Conservation (phyloP, 1,140 invertebrate species). For the Kradibia gibbosae region DNA sequence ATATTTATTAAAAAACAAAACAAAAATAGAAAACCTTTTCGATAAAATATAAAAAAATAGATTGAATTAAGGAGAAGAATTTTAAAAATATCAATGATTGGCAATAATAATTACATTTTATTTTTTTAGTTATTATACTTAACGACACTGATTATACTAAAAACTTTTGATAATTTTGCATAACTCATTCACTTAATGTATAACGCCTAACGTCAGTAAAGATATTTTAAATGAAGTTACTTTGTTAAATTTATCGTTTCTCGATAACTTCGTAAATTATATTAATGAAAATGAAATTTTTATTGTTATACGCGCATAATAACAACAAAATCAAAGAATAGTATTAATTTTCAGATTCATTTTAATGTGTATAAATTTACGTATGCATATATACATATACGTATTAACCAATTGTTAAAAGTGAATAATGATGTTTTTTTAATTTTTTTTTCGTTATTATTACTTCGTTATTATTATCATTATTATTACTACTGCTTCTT, state of each 20-base stretch:
- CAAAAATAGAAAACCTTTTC: slow-evolving; percentile 33
- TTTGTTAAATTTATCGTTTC: slow-evolving; percentile 24
- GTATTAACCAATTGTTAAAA: slow-evolving; percentile 46
- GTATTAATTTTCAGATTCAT: slow-evolving; percentile 47
- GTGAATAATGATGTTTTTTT: slow-evolving; percentile 47
- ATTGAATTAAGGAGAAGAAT: not conserved
- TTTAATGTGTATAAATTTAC: slow-evolving; percentile 31
- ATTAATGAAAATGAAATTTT: not conserved
- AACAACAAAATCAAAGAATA: slow-evolving; percentile 31
- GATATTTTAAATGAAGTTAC: slow-evolving; percentile 35
- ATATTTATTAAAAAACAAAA: slow-evolving; percentile 28
- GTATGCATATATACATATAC: no score
- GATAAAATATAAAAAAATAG: slow-evolving; percentile 4
- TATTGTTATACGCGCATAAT: not conserved
- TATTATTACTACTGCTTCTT: slow-evolving; percentile 8
- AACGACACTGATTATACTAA: slow-evolving; percentile 32
- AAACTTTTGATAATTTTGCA: slow-evolving; percentile 30
- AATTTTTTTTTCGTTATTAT: slow-evolving; percentile 17
- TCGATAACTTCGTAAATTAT: slow-evolving; percentile 26
- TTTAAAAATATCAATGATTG: slow-evolving; percentile 29
- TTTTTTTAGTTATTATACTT: slow-evolving; percentile 34
- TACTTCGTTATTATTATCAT: slow-evolving; percentile 15
- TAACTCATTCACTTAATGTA: slow-evolving; percentile 23
- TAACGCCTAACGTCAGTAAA: slow-evolving; percentile 20
- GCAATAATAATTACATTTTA: slow-evolving; percentile 17